These are phyloP conservation scores for Sarcophaga rosellei DNA, from an alignment of 2,888 invertebrate genomes.

Conservation along the genomic window DNA sequence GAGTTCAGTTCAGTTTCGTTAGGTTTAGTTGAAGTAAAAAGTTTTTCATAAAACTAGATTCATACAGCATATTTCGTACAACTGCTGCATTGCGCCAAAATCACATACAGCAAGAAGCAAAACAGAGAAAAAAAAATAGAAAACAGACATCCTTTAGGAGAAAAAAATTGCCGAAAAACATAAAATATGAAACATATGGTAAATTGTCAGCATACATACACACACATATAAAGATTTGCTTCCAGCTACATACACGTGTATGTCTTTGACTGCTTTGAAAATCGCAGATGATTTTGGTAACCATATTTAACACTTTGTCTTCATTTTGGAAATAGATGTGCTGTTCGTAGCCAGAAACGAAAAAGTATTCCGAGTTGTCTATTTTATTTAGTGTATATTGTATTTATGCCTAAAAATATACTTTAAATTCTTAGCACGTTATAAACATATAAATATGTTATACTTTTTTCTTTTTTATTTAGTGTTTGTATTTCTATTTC, in stretches of 20 bases:
- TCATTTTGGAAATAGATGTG: constrained; percentile 21
- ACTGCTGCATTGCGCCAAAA: constrained; percentile 67
- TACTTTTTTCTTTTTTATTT: constrained; percentile 12
- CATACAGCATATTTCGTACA: constrained; percentile 45
- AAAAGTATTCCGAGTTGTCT: constrained; percentile 57
- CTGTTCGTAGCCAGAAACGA: neutral
- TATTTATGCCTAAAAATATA: constrained; percentile 60
- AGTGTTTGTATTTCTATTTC: neutral
- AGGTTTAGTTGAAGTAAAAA: constrained; percentile 56
- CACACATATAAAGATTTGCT: constrained; percentile 8
- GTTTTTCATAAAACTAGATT: constrained; percentile 54
- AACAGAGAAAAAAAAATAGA: constrained; percentile 5
- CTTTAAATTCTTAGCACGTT: constrained; percentile 66
- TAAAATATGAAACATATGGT: constrained; percentile 67
- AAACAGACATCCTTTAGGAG: neutral
- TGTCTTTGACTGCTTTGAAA: neutral
- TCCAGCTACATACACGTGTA: constrained; percentile 23
- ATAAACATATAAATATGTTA: constrained; percentile 59
- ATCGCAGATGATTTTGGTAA: constrained; percentile 47
- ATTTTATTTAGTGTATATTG: constrained; percentile 26
- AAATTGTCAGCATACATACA: constrained; percentile 51
- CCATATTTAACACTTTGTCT: constrained; percentile 54
- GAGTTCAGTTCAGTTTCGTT: constrained; percentile 9
- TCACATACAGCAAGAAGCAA: neutral
- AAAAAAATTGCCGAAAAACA: constrained; percentile 41